Evolutionary conservation across 2,797 vertebrate genomes (phyloP), one percentile per base, ranked within the genome.

Genomic region (Picus viridis): DNA sequence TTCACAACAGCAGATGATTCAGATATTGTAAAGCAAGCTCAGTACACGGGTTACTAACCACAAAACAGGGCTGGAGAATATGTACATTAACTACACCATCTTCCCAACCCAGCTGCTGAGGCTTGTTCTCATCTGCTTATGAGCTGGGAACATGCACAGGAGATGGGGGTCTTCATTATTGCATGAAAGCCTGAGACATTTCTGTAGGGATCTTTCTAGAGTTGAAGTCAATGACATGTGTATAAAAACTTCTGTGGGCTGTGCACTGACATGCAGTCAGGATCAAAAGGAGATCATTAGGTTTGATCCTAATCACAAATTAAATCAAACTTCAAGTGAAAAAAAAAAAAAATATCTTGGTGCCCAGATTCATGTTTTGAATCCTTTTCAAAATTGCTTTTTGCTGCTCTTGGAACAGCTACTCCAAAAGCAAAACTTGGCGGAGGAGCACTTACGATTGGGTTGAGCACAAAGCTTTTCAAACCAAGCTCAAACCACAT

Each of bases 361-460:
- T 0, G 1, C 51, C 27, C 51, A 91, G 85, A 74, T 41, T 45
- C 10, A 4, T 2, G 7, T 30, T n/a, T 75, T 73, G 71, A 76
- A 30, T 12, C 30, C 19, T 34, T 83, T 76, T 61, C 71, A 58
- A 47, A 82, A 6, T 7, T 51, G 14, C 6, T 70, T 75, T 76
- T 51, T 59, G 27, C 63, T 56, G 53, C 49, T 57, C 7, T 73
- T 69, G 56, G 59, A 74, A 26, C 22, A 61, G 26, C 10, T n/a
- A 59, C 75, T 80, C 73, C 64, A 63, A 67, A 54, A 79, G 27
- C 72, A 65, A 36, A 72, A 14, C 20, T 43, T 62, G 85, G 86
- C 74, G 32, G 63, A 27, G 24, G 17, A 13, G 6, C 0, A 1
- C 76, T 49, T 7, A n/a, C 12, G 4, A 4, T 2, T 0, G 0